Conservation (phyloP, 1,140 invertebrate species). For the Pseudachorutes palmiensis region DNA sequence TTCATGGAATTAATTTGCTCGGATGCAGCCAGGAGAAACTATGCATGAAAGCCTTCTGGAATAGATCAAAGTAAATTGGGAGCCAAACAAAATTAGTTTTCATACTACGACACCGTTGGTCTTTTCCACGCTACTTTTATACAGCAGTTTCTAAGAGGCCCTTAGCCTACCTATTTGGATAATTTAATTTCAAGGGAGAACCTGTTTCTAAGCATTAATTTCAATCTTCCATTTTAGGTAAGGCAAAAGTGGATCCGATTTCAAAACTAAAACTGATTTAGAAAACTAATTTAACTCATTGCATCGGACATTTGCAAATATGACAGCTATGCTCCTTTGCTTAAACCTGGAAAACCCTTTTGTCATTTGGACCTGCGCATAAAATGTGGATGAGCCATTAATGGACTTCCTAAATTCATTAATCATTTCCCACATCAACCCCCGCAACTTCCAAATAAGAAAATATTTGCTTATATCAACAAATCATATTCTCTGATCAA, state of each 20-base stretch:
- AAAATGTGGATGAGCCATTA: neutral
- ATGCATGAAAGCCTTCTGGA: neutral
- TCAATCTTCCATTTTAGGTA: neutral
- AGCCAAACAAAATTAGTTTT: neutral
- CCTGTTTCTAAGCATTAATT: neutral
- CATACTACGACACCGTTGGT: neutral
- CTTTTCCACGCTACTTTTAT: neutral
- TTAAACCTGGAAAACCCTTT: neutral
- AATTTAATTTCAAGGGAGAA: neutral
- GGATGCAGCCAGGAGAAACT: neutral
- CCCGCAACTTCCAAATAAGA: neutral
- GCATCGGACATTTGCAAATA: neutral
- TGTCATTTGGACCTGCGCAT: neutral
- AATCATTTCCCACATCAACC: neutral
- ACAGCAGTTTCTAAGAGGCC: neutral
- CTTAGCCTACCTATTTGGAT: neutral
- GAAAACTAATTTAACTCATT: neutral
- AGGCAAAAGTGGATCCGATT: neutral
- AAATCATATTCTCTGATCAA: neutral
- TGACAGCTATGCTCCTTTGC: neutral
- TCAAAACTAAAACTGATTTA: neutral
- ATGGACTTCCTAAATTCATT: neutral
- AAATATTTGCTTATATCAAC: neutral
- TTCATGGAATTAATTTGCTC: neutral
- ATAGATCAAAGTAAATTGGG: neutral